Percentiles rank a stretch among this genome's conserved stretches.
These are phyloP conservation scores for Eumeta japonica DNA, from an alignment of 1,140 invertebrate genomes.

Conservation along the genomic window DNA sequence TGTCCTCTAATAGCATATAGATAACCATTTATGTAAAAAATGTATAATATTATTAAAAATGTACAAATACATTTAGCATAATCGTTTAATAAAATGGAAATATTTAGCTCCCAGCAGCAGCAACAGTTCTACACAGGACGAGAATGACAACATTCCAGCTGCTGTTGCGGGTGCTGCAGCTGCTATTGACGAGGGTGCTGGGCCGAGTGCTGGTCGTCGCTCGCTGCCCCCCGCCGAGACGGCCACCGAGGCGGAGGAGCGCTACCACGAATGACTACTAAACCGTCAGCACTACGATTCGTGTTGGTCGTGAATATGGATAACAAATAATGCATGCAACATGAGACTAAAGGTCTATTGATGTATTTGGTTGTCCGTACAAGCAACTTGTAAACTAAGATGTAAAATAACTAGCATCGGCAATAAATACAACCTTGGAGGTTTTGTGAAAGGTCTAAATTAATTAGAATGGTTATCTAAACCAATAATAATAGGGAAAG, in stretches of 20 bases:
- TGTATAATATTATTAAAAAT: too few relatives aligned
- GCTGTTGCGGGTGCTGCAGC: conserved; percentile 9
- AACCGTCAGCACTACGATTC: too few relatives aligned
- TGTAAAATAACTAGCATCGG: neutral
- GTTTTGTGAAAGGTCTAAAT: too few relatives aligned
- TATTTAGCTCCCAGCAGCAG: too few relatives aligned
- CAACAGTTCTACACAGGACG: too few relatives aligned
- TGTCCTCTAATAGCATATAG: too few relatives aligned
- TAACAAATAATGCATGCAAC: conserved; percentile 1
- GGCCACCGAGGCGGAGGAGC: conserved; percentile 59
- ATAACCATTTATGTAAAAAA: too few relatives aligned
- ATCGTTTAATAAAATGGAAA: too few relatives aligned
- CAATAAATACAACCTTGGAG: too few relatives aligned
- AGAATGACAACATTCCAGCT: conserved; percentile 10
- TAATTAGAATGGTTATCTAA: too few relatives aligned
- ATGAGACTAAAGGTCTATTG: neutral
- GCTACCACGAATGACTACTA: conserved; percentile 21
- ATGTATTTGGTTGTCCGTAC: neutral
- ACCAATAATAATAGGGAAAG: too few relatives aligned
- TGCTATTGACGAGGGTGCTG: conserved; percentile 5
- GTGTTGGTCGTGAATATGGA: conserved; percentile 7
- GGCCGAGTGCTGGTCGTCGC: conserved; percentile 10
- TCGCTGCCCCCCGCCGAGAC: conserved; percentile 53
- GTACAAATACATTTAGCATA: too few relatives aligned
- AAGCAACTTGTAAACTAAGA: neutral